These are phyloP conservation scores for Ictalurus punctatus DNA, from an alignment of 2,113 vertebrate genomes.

Conservation along the genomic window DNA sequence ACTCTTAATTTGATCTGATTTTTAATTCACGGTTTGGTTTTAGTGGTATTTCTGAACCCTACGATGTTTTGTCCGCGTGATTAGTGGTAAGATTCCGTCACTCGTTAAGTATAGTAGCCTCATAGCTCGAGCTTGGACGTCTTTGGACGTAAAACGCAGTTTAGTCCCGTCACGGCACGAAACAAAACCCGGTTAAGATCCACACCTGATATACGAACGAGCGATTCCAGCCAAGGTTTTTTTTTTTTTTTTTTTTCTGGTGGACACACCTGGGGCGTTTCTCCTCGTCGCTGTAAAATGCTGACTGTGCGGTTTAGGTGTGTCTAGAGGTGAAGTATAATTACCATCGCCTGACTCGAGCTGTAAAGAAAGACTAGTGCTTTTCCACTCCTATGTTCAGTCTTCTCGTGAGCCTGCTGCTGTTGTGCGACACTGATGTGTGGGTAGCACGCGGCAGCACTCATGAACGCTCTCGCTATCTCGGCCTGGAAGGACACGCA, in stretches of 20 bases:
- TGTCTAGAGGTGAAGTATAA: neutral
- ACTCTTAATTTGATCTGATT: neutral
- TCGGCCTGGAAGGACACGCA: slow-evolving; percentile 18
- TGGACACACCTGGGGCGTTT: neutral
- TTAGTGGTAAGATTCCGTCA: neutral
- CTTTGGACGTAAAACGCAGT: no score
- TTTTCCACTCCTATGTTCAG: neutral
- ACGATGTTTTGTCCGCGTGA: neutral
- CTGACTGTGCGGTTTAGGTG: neutral
- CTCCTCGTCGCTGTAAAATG: neutral
- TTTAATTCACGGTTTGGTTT: neutral
- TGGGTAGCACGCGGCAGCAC: slow-evolving; percentile 36
- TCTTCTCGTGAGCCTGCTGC: neutral
- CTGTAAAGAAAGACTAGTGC: neutral
- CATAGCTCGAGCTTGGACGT: neutral
- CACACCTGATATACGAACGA: neutral
- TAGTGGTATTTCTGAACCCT: neutral
- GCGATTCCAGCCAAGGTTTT: neutral
- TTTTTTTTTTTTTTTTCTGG: neutral
- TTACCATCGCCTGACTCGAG: neutral
- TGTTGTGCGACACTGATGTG: slow-evolving; percentile 21
- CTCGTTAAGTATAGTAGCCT: neutral
- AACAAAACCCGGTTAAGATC: neutral
- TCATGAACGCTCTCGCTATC: slow-evolving; percentile 50
- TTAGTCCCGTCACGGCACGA: no score